Base-by-base conservation (phyloP, 2,113 vertebrate genomes). In the Panthera leo region DNA sequence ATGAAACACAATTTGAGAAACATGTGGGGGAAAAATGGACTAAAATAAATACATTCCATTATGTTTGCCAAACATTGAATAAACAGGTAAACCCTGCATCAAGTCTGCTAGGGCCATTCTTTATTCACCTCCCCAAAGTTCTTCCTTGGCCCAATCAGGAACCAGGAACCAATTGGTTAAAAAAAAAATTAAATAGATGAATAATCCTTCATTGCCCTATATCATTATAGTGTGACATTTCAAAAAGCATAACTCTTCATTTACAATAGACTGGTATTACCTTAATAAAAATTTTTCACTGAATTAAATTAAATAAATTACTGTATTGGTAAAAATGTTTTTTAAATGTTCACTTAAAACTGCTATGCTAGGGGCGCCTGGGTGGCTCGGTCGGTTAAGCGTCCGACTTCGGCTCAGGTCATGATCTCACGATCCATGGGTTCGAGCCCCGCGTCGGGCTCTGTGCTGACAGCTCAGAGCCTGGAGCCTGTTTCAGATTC, bases 251-350 rank as follows among this genome's bases (percentile, higher is more conserved):
- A 93, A 23, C 10, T 91, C 91, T 76, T 89, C 61, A 78, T 48
- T 93, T 89, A 91, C 23, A 79, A 94, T 25, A 83, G 19, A n/a
- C 23, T 88, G 9, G 4, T 7, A 95, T 67, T 63, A 92, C 9
- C 85, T 87, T 55, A 95, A 79, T 53, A 91, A 93, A 95, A 91
- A 8, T 7, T 75, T 88, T 91, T 80, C 55, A 80, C 63, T 80
- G 16, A 96, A 90, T 82, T 19, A 91, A 88, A 94, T 89, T 96
- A 90, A 91, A 93, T 94, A 87, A 84, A 92, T 89, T 55, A 61
- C 34, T 78, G 3, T 83, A 29, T 45, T 86, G 6, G 18, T 75
- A 34, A 94, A 96, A 89, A 39, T 75, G 5, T 65, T 92, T 51
- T 83, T 75, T 68, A 85, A 82, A 18, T 73, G 39, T 65, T 92